These are phyloP conservation scores for Pseudopleuronectes americanus DNA, from an alignment of 2,797 vertebrate genomes.

Conservation along the genomic window DNA sequence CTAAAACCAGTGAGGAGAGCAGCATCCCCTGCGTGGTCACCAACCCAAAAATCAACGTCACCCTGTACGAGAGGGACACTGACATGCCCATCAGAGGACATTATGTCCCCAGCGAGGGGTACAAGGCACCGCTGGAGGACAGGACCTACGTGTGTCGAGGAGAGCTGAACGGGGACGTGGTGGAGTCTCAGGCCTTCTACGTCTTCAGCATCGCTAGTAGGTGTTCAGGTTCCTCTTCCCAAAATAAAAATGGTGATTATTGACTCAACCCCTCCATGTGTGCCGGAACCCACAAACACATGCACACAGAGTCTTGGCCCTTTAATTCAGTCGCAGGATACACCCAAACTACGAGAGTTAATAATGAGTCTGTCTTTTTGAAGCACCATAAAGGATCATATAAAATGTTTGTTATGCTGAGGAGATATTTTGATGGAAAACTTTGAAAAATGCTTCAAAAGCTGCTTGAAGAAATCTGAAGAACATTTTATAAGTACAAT, in stretches of 20 bases:
- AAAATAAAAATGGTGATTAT: constrained; percentile 27
- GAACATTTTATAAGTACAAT: no score
- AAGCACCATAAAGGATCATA: constrained; percentile 17
- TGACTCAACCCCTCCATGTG: not conserved
- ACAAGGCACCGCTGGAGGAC: constrained; percentile 89
- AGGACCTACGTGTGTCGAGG: constrained; percentile 90
- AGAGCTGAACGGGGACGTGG: constrained; percentile 84
- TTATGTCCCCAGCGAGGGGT: constrained; percentile 89
- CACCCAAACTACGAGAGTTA: constrained; percentile 38
- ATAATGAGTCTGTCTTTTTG: constrained; percentile 36
- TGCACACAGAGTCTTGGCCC: constrained; percentile 2
- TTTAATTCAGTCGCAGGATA: constrained; percentile 29
- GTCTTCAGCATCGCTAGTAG: constrained; percentile 90
- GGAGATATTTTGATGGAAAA: not conserved
- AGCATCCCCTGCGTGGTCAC: constrained; percentile 93
- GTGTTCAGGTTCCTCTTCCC: constrained; percentile 26
- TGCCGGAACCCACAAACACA: constrained; percentile 7
- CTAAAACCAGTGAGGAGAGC: constrained; percentile 83
- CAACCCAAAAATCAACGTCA: constrained; percentile 88
- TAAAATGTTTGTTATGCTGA: constrained; percentile 18
- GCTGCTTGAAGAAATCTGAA: not conserved
- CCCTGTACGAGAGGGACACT: constrained; percentile 86
- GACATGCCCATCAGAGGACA: constrained; percentile 76
- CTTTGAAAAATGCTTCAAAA: not conserved
- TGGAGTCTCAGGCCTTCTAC: constrained; percentile 86